These are phyloP conservation scores for Leptarthrus brevirostris DNA, from an alignment of 2,888 invertebrate genomes.

Conservation along the genomic window DNA sequence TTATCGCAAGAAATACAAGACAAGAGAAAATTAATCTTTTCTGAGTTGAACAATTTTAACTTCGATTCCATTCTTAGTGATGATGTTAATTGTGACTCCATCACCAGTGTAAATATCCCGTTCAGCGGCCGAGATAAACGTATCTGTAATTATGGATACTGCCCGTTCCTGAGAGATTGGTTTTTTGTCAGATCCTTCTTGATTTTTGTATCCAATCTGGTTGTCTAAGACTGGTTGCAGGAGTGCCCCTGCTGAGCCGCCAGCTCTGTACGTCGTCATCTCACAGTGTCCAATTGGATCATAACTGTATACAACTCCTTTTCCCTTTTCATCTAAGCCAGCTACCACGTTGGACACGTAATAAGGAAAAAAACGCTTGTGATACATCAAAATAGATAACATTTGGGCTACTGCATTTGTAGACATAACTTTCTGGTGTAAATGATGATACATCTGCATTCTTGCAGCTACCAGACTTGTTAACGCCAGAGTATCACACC, in stretches of 20 bases:
- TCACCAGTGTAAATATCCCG: slow-evolving; percentile 98
- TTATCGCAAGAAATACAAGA: too few relatives aligned
- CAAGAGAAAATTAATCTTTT: slow-evolving; percentile 77
- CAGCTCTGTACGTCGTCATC: slow-evolving; percentile 83
- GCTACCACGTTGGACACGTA: slow-evolving; percentile 95
- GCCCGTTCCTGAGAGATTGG: slow-evolving; percentile 84
- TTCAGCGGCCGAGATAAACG: slow-evolving; percentile 97
- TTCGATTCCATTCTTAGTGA: slow-evolving; percentile 87
- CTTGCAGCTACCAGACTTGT: slow-evolving; percentile 85
- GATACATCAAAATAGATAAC: slow-evolving; percentile 94
- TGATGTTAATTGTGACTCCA: slow-evolving; percentile 84
- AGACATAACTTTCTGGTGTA: slow-evolving; percentile 92
- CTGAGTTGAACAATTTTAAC: slow-evolving; percentile 81
- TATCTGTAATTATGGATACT: slow-evolving; percentile 88
- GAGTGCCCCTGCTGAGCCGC: slow-evolving; percentile 90
- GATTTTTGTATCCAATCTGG: slow-evolving; percentile 92
- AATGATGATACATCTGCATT: slow-evolving; percentile 95
- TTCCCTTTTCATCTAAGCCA: slow-evolving; percentile 92
- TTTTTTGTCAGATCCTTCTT: slow-evolving; percentile 71
- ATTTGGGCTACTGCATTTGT: slow-evolving; percentile 95
- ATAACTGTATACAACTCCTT: slow-evolving; percentile 95
- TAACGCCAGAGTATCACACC: slow-evolving; percentile 95
- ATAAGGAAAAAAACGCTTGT: slow-evolving; percentile 98
- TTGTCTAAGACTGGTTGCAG: slow-evolving; percentile 96
- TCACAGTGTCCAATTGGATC: slow-evolving; percentile 98